Evolutionary conservation across 2,797 vertebrate genomes (phyloP).

Genomic region (Acestrorhynchus altus): DNA sequence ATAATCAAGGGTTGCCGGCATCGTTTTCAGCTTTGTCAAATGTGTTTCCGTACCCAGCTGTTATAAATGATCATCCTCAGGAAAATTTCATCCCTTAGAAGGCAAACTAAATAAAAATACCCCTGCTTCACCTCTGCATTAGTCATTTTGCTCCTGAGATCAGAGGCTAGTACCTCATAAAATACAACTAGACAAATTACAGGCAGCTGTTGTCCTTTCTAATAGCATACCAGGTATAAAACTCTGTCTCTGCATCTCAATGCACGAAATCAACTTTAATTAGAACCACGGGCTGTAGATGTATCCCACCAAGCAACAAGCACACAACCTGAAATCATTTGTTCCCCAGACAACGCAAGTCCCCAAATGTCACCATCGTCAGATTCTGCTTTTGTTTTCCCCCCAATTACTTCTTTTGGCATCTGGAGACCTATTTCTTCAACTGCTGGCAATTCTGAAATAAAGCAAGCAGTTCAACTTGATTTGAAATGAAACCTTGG

Average conservation of each 20-base stretch:
- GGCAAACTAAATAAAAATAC: constrained; percentile 25
- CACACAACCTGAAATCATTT: constrained; percentile 9
- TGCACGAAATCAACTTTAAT: constrained; percentile 37
- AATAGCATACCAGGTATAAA: constrained; percentile 22
- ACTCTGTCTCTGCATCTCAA: constrained; percentile 32
- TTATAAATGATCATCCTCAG: constrained; percentile 12
- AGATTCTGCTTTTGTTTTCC: not conserved
- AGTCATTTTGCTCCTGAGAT: constrained; percentile 51
- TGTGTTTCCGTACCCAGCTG: not conserved
- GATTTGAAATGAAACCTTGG: constrained; percentile 21
- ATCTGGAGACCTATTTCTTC: not conserved
- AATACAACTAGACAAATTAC: constrained; percentile 44
- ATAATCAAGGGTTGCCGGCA: constrained; percentile 30
- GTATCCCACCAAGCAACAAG: not conserved
- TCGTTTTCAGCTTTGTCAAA: constrained; percentile 28
- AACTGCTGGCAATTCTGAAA: constrained; percentile 5
- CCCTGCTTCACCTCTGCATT: constrained; percentile 13
- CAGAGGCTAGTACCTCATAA: constrained; percentile 42
- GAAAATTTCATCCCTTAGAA: not conserved
- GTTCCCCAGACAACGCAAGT: not conserved
- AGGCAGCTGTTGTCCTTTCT: constrained; percentile 48
- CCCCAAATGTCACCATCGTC: not conserved
- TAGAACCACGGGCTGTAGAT: constrained; percentile 8
- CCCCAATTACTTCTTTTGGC: not conserved
- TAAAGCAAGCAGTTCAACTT: not conserved